Evolutionary conservation across 2,113 vertebrate genomes (phyloP).

Genomic region (Toxotes jaculatrix): DNA sequence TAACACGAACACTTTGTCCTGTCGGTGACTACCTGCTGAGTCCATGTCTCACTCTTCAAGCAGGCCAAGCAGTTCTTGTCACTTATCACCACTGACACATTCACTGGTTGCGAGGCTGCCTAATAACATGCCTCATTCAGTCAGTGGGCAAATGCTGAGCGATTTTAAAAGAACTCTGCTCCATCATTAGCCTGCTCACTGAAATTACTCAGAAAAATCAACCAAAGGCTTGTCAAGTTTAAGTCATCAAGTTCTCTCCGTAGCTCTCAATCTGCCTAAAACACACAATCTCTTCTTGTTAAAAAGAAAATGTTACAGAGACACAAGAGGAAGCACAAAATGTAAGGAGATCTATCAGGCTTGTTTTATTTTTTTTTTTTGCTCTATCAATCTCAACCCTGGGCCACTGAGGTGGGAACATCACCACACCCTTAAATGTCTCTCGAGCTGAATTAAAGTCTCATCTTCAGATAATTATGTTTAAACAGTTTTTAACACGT

Average conservation of each 20-base stretch:
- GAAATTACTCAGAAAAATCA: constrained; percentile 22
- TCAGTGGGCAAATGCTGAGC: constrained; percentile 18
- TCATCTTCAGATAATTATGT: neutral
- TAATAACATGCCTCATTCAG: constrained; percentile 29
- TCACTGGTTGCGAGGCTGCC: constrained; percentile 2
- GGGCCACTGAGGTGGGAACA: neutral
- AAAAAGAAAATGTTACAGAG: neutral
- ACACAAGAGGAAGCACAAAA: neutral
- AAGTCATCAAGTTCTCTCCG: neutral
- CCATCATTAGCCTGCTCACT: constrained; percentile 29
- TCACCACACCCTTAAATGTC: constrained; percentile 1
- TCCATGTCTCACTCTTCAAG: neutral
- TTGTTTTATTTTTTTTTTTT: neutral
- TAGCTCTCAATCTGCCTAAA: neutral
- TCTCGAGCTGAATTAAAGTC: neutral
- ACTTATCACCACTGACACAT: constrained; percentile 16
- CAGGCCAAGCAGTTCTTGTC: constrained; percentile 1
- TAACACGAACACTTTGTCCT: neutral
- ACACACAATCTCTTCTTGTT: neutral
- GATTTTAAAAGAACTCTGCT: constrained; percentile 35
- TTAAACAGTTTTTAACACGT: neutral
- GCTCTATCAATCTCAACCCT: neutral
- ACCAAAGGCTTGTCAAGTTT: neutral
- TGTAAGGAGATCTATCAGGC: neutral
- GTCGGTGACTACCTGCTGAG: constrained; percentile 1